phyloP scores from a whole-genome alignment of 2,797 vertebrate genomes.

The Syngnathus acus region DNA sequence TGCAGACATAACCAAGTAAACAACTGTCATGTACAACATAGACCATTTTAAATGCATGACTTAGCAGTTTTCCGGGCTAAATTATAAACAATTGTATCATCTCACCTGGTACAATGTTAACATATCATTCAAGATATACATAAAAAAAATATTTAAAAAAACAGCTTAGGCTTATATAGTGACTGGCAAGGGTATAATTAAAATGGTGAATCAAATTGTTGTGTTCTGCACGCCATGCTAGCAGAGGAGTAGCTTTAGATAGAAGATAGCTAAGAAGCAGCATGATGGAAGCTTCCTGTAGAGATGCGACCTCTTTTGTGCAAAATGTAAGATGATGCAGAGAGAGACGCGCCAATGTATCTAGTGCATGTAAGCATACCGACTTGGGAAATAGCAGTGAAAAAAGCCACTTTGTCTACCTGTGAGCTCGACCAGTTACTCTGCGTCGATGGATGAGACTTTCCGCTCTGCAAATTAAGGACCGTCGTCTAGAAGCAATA shows the following conservation, averaged over 20 bases:
- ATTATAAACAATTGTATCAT: not conserved
- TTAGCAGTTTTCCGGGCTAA: not conserved
- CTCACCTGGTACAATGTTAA: not conserved
- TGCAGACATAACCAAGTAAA: conserved; percentile 27
- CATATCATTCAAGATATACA: not conserved
- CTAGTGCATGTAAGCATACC: not conserved
- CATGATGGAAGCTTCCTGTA: not conserved
- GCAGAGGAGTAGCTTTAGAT: not conserved
- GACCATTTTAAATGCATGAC: not conserved
- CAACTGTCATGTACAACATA: not conserved
- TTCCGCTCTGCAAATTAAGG: conserved; percentile 90
- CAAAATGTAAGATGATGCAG: not conserved
- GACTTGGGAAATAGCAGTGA: not conserved
- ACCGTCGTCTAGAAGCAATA: conserved; percentile 76
- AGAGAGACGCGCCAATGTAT: not conserved
- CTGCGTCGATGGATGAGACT: conserved; percentile 90
- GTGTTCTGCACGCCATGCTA: not conserved
- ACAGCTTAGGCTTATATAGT: not conserved
- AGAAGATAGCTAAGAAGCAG: not conserved
- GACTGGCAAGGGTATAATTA: not conserved
- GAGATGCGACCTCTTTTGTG: not conserved
- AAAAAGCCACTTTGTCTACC: conserved; percentile 41
- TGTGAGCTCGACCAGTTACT: conserved; percentile 79
- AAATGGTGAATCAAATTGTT: not conserved
- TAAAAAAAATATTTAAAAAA: not conserved